Evolutionary conservation across 2,797 vertebrate genomes (phyloP), one percentile per base, ranked within the genome.

Genomic region (Gallinago solitaria): DNA sequence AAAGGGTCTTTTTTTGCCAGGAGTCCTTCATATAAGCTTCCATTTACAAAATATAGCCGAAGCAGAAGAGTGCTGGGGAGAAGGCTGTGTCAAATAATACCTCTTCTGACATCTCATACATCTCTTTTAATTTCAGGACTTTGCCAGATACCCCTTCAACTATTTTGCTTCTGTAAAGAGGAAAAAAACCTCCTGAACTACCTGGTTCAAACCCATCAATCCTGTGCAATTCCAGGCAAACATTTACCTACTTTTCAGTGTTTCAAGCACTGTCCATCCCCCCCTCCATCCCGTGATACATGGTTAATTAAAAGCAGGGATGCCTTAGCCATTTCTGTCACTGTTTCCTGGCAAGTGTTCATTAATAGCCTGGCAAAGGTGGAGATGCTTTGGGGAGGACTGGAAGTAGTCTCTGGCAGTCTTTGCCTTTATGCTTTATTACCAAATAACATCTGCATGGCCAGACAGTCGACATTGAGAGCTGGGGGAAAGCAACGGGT

Each of bases 311-410:
- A 78, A 86, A 90, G 54, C 50, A 92, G 63, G 41, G 68, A 43
- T 79, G 59, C 59, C 43, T 16, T 79, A 84, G 51, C 50, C 54
- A 48, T 54, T 86, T 90, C 75, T 79, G 77, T 93, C 74, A 82
- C 43, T 65, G 10, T 92, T 93, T 61, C 79, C 89, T 57, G 91
- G 94, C 93, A 96, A 80, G 45, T 83, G 57, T 97, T 96, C 94
- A 56, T 95, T 96, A 95, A 87, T 53, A 67, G 94, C 90, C 89
- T 97, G 63, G 90, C 88, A 93, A 86, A 82, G 8, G 65, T 68
- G 19, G 75, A 85, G 70, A 45, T 80, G 13, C 75, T 69, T 28
- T 61, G 53, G 21, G 8, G 57, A 87, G 45, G 50, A 70, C 39
- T 78, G 59, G 23, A 89, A 71, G 61, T 51, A 19, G 17, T 77